A percentile compares a stretch with the other conserved stretches of the same genome.
Conservation (phyloP, 2,113 vertebrate genomes). For the Shinisaurus crocodilurus region DNA sequence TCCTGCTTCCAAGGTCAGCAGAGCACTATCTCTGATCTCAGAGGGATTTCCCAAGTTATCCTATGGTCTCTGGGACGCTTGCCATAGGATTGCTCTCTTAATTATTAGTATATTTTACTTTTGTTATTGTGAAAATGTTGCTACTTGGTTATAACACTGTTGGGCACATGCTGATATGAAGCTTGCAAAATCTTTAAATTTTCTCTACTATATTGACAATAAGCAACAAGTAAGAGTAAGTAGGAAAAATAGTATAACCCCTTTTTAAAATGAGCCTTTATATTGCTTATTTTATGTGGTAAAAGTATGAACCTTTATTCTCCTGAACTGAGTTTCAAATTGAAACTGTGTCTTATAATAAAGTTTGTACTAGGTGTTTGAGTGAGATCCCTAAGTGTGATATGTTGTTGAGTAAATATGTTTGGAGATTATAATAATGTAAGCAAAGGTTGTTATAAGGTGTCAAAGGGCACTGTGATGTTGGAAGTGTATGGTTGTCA, state of each 20-base stretch:
- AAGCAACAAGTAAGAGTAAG: neutral
- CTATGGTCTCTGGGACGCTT: too few species aligned
- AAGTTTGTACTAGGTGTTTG: neutral
- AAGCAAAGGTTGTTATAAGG: neutral
- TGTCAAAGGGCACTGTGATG: constrained; percentile 5
- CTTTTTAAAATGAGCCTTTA: neutral
- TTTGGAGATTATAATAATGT: neutral
- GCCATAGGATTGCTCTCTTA: too few species aligned
- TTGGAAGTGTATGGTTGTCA: neutral
- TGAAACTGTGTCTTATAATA: neutral
- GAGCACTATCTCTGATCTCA: too few species aligned
- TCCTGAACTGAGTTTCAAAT: constrained; percentile 14
- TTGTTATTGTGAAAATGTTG: neutral
- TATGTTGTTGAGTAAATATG: neutral
- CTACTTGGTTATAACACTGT: neutral
- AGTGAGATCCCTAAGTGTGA: neutral
- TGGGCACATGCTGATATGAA: neutral
- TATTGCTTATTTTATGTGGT: neutral
- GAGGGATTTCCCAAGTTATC: too few species aligned
- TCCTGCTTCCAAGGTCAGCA: too few species aligned
- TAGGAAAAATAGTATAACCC: neutral
- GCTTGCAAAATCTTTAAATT: neutral
- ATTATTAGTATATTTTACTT: neutral
- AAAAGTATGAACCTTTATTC: neutral
- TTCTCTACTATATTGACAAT: neutral